phyloP scores from a whole-genome alignment of 2,888 invertebrate species.

The Lutraria lutraria region DNA sequence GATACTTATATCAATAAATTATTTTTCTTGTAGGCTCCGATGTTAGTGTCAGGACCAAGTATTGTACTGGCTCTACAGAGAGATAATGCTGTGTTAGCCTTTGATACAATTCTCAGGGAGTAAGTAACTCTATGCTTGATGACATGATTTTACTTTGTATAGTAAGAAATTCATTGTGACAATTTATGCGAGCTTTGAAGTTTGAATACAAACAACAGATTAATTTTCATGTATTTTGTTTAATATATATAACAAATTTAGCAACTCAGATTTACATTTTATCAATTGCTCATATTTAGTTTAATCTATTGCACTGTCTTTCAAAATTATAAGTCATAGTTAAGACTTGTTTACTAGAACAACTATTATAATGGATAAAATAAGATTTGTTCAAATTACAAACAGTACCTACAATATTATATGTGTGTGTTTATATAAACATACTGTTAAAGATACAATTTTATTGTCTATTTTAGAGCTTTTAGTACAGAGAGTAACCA shows the following conservation, averaged over 20 bases:
- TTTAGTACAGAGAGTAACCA: conserved; percentile 63
- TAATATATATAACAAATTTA: background rate
- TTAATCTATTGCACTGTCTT: no score
- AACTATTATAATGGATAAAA: background rate
- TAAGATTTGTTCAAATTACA: background rate
- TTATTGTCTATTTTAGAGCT: conserved; percentile 47
- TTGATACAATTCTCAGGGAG: conserved; percentile 81
- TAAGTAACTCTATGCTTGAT: conserved; percentile 61
- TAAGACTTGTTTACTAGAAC: background rate
- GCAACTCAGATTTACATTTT: no score
- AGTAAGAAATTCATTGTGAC: background rate
- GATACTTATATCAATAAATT: background rate
- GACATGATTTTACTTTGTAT: background rate
- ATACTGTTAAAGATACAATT: background rate
- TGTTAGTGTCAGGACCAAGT: conserved; percentile 79
- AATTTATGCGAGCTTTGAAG: background rate
- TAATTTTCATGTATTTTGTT: background rate
- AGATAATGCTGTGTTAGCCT: conserved; percentile 83
- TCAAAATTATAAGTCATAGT: background rate
- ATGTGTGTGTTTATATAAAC: background rate
- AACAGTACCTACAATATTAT: background rate
- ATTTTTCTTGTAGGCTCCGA: conserved; percentile 75
- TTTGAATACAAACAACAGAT: background rate
- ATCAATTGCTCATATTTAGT: no score
- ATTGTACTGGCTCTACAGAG: conserved; percentile 83